phyloP scores from a whole-genome alignment of 2,113 vertebrate genomes.

The Jacana jacana region DNA sequence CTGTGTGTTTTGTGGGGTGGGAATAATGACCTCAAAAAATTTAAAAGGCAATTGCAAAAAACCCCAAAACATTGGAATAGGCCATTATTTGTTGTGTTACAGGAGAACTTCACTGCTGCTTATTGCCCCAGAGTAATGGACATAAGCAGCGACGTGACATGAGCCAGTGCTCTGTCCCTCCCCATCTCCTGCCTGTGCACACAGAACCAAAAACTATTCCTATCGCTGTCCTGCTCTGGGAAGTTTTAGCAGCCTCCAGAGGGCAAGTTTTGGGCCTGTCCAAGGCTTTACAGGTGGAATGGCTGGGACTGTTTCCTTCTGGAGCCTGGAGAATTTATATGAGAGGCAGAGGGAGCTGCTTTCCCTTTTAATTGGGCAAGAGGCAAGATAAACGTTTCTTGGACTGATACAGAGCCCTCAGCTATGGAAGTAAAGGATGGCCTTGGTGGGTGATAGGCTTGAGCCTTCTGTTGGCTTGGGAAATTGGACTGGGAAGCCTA shows the following conservation, averaged over 20 bases:
- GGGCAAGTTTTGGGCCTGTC: neutral
- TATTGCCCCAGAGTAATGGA: neutral
- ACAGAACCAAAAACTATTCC: neutral
- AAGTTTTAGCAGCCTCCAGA: neutral
- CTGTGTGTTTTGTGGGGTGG: neutral
- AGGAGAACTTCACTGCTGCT: neutral
- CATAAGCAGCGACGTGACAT: neutral
- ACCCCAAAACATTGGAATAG: neutral
- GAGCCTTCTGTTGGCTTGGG: neutral
- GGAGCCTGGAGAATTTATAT: neutral
- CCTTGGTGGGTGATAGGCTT: neutral
- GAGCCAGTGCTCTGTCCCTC: neutral
- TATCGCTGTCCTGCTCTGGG: neutral
- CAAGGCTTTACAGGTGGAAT: neutral
- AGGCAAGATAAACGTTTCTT: neutral
- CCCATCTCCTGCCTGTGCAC: neutral
- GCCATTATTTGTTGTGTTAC: neutral
- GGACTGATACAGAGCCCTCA: neutral
- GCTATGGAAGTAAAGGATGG: neutral
- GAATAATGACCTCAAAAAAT: neutral
- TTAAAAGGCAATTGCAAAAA: neutral
- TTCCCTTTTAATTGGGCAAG: neutral
- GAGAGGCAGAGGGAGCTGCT: slow-evolving; percentile 35
- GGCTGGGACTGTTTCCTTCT: neutral
- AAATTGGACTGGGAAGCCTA: neutral